Evolutionary conservation across 2,888 invertebrate species (phyloP).

Genomic region (Chromoteleia sp.): DNA sequence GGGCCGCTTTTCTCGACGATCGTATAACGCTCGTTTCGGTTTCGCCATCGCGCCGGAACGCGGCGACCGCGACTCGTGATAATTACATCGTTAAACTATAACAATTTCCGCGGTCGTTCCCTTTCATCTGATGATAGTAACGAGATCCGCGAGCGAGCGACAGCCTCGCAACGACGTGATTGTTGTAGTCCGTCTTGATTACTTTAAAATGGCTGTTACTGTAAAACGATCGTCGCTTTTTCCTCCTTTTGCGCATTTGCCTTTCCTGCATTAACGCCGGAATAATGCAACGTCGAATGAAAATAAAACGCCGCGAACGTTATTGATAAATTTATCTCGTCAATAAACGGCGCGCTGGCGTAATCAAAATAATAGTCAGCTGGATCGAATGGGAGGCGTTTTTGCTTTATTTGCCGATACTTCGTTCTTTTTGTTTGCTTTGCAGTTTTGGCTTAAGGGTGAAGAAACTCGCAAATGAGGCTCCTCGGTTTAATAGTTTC

Average conservation of each 20-base stretch:
- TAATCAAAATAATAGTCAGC: conserved; percentile 58
- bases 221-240: conserved; percentile 53
- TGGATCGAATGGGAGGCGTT: conserved; percentile 6
- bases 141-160: conserved; percentile 45
- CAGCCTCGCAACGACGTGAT: conserved; percentile 41
- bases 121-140: conserved; percentile 74
- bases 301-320: conserved; percentile 44
- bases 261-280: conserved; percentile 42
- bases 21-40: conserved; percentile 66
- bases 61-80: conserved; percentile 68
- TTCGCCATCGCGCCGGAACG: conserved; percentile 64
- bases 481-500: conserved; percentile 25
- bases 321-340: conserved; percentile 64
- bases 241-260: conserved; percentile 31
- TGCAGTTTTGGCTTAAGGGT: conserved; percentile 11
- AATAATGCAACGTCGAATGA: conserved; percentile 43
- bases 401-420: background rate
- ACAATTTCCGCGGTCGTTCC: conserved; percentile 79
- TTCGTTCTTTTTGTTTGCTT: conserved; percentile 1
- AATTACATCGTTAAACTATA: conserved; percentile 78
- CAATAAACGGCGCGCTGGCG: conserved; percentile 51
- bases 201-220: conserved; percentile 61
- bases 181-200: conserved; percentile 64
- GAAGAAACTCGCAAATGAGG: conserved; percentile 25
- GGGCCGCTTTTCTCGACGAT: conserved; percentile 54